These are phyloP conservation scores for Lasioglossum baleicum DNA, from an alignment of 1,140 invertebrate species.

Conservation along the genomic window DNA sequence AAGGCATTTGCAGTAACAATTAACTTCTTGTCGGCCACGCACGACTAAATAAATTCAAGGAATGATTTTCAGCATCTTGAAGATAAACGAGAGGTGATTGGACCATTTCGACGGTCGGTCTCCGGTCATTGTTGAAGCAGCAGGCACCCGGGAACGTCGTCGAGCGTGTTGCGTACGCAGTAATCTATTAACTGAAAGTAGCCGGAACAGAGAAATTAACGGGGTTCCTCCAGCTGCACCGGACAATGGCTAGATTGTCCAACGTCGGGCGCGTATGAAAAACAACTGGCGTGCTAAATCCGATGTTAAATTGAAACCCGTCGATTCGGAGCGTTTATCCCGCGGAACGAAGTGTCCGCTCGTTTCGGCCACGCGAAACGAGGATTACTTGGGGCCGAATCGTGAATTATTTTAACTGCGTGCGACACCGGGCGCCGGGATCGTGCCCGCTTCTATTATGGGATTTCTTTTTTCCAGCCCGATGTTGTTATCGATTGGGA, in stretches of 20 bases:
- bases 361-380: constrained; percentile 10
- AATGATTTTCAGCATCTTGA: no score
- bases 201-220: neutral
- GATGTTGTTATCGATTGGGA: neutral
- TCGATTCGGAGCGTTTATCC: constrained; percentile 33
- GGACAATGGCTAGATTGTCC: neutral
- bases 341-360: neutral
- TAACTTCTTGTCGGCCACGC: no score
- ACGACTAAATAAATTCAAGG: no score
- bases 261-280: neutral
- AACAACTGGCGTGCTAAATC: constrained; percentile 10
- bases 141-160: no score
- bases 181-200: neutral
- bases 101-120: no score
- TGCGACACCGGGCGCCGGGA: neutral
- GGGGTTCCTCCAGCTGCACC: neutral
- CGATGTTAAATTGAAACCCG: constrained; percentile 38
- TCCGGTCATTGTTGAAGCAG: no score
- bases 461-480: constrained; percentile 9
- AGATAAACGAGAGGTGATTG: no score
- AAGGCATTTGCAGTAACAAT: no score
- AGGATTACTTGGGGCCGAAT: constrained; percentile 31
- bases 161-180: neutral
- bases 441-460: constrained; percentile 11
- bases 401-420: constrained; percentile 41